These are phyloP conservation scores for Oceanites oceanicus DNA, from an alignment of 2,113 vertebrate species.

Conservation along the genomic window DNA sequence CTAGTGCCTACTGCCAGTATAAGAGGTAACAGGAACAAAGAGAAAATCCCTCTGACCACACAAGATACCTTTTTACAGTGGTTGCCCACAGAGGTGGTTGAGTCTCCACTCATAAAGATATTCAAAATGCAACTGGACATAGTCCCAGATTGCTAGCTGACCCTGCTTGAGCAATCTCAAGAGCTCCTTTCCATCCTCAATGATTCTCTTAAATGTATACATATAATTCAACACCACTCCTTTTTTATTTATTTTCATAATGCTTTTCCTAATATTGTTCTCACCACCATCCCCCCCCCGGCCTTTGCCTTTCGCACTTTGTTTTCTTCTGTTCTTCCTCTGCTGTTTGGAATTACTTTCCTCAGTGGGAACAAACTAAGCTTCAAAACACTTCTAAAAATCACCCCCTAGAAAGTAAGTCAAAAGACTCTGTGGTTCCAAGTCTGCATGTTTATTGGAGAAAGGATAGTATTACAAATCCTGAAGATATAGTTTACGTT, in stretches of 20 bases:
- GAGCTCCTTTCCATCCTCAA: background rate
- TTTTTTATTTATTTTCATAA: background rate
- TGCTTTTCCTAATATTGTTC: background rate
- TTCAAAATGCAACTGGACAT: background rate
- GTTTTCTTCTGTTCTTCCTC: background rate
- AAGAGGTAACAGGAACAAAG: background rate
- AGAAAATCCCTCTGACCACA: background rate
- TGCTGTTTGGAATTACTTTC: background rate
- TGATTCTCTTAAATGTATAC: background rate
- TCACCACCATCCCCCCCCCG: fast-evolving
- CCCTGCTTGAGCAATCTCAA: background rate
- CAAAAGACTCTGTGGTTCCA: background rate
- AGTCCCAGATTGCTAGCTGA: background rate
- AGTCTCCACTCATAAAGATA: background rate
- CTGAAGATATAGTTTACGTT: background rate
- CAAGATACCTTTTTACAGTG: background rate
- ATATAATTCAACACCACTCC: background rate
- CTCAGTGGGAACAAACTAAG: background rate
- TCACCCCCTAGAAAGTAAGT: background rate
- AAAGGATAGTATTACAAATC: background rate
- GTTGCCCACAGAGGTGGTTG: background rate
- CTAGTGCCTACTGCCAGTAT: background rate
- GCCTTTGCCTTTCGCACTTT: background rate
- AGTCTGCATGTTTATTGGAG: background rate
- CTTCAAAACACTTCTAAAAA: background rate